These are phyloP conservation scores for Lapara coniferarum DNA, from an alignment of 2,888 invertebrate species.

Conservation along the genomic window DNA sequence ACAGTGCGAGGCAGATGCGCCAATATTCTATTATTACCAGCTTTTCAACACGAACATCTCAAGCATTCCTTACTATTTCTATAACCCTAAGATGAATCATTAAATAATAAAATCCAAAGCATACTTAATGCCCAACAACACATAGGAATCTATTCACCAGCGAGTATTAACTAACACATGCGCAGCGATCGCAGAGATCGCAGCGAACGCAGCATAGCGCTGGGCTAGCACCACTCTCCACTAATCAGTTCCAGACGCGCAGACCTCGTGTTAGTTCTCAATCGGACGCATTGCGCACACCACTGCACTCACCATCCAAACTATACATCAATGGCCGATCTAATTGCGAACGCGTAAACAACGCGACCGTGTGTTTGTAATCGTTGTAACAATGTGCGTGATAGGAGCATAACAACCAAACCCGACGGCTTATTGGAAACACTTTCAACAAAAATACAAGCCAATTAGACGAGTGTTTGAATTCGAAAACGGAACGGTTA, in stretches of 20 bases:
- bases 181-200: slow-evolving; percentile 56
- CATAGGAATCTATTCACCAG: slow-evolving; percentile 72
- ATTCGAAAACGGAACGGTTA: slow-evolving; percentile 78
- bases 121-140: slow-evolving; percentile 81
- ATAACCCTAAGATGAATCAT: slow-evolving; percentile 83
- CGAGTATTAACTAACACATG: slow-evolving; percentile 72
- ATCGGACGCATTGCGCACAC: slow-evolving; percentile 62
- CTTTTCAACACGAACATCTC: slow-evolving; percentile 77
- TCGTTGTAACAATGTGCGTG: slow-evolving; percentile 76
- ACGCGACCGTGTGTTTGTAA: slow-evolving; percentile 70
- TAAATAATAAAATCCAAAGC: slow-evolving; percentile 83
- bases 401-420: slow-evolving; percentile 36
- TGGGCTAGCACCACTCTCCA: slow-evolving; percentile 37
- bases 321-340: slow-evolving; percentile 77
- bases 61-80: slow-evolving; percentile 82
- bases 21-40: slow-evolving; percentile 83
- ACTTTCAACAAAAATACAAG: slow-evolving; percentile 81
- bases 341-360: slow-evolving; percentile 81
- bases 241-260: slow-evolving; percentile 78
- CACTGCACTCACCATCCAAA: slow-evolving; percentile 45
- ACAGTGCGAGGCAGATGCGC: slow-evolving; percentile 79
- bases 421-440: slow-evolving; percentile 74
- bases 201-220: slow-evolving; percentile 63
- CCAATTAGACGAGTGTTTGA: slow-evolving; percentile 80
- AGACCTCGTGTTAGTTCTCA: slow-evolving; percentile 69